These are phyloP conservation scores for Lithophane ornitopus DNA, from an alignment of 2,888 invertebrate species.

Conservation along the genomic window DNA sequence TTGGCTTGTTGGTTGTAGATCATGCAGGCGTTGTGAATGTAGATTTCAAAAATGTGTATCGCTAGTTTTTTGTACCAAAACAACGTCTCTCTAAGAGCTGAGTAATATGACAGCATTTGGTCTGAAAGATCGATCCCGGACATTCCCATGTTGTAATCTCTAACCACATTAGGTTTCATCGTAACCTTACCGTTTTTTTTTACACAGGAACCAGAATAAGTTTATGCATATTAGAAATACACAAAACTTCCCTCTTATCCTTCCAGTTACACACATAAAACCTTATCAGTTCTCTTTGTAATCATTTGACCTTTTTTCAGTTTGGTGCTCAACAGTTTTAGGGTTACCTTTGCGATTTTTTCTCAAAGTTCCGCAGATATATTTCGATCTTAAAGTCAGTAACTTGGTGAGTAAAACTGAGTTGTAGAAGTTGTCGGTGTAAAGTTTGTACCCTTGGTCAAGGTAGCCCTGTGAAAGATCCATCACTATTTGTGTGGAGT, in stretches of 20 bases:
- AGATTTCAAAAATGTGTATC: not conserved
- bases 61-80: constrained; percentile 2
- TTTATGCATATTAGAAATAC: too few species aligned
- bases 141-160: not conserved
- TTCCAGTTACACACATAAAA: too few species aligned
- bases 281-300: not conserved
- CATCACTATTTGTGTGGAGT: too few species aligned
- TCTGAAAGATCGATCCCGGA: not conserved
- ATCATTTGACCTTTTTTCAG: not conserved
- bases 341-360: not conserved
- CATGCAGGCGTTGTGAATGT: not conserved
- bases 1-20: constrained; percentile 4
- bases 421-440: constrained; percentile 4
- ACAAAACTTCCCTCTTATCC: too few species aligned
- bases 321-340: constrained; percentile 1
- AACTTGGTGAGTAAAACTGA: constrained; percentile 5
- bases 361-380: not conserved
- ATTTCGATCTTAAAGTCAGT: constrained; percentile 3
- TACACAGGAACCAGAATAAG: not conserved
- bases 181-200: not conserved
- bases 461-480: too few species aligned
- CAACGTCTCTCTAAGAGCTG: not conserved
- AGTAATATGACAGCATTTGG: not conserved
- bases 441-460: constrained; percentile 4
- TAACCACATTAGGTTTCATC: constrained; percentile 4